phyloP scores from a whole-genome alignment of 2,888 invertebrate species.

The Punctoribates punctum region DNA sequence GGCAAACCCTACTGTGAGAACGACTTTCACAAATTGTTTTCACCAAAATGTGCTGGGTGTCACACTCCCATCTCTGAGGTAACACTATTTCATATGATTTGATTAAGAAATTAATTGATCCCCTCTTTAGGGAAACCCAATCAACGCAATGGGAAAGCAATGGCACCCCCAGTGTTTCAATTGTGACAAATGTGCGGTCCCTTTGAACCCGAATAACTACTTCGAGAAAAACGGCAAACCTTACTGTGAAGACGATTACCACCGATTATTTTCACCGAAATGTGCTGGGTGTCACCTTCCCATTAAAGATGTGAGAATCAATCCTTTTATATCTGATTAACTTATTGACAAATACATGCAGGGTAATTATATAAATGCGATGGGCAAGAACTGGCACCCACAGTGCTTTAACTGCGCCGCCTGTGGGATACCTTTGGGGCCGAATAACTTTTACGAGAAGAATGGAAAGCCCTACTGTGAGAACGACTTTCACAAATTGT shows the following conservation, averaged over 20 bases:
- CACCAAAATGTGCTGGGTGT: constrained; percentile 60
- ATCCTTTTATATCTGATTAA: no score
- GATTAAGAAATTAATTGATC: neutral
- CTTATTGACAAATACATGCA: neutral
- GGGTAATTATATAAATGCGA: constrained; percentile 57
- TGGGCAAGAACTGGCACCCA: constrained; percentile 97
- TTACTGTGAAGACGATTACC: constrained; percentile 35
- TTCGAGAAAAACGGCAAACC: constrained; percentile 37
- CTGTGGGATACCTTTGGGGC: constrained; percentile 93
- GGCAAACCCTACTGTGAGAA: constrained; percentile 96
- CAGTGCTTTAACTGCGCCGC: constrained; percentile 99
- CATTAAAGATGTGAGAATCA: neutral
- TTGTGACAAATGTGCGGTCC: constrained; percentile 33
- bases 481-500: constrained; percentile 90
- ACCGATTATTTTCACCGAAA: constrained; percentile 25
- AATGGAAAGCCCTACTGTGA: constrained; percentile 97
- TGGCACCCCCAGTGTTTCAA: constrained; percentile 40
- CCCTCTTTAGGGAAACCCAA: constrained; percentile 4
- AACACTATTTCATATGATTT: neutral
- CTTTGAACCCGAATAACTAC: constrained; percentile 22
- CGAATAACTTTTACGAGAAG: constrained; percentile 96
- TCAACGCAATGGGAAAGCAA: constrained; percentile 53
- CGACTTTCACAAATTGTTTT: constrained; percentile 94
- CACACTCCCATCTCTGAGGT: neutral
- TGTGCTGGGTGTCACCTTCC: neutral